These are phyloP conservation scores for Poecilobothrus nobilitatus DNA, from an alignment of 2,888 invertebrate genomes.

Conservation along the genomic window DNA sequence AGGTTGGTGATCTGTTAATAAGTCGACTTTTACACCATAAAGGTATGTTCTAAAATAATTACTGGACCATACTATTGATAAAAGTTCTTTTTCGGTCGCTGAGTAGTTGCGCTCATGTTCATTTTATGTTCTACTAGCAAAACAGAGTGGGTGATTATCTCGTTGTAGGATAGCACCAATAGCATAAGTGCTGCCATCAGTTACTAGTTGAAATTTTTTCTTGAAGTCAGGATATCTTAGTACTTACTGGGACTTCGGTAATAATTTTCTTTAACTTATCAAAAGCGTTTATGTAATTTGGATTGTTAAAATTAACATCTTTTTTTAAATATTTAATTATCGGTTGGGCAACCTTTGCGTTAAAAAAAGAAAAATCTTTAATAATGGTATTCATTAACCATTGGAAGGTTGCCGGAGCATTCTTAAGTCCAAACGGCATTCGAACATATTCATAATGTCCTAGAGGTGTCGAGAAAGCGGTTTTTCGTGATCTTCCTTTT, in stretches of 20 bases:
- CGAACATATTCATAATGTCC: too few relatives aligned
- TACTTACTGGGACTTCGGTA: constrained; percentile 2
- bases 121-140: constrained; percentile 10
- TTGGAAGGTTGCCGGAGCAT: too few relatives aligned
- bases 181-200: constrained; percentile 15
- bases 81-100: too few relatives aligned
- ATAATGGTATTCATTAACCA: too few relatives aligned
- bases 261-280: constrained; percentile 11
- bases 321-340: too few relatives aligned
- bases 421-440: too few relatives aligned
- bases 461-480: too few relatives aligned
- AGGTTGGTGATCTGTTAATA: constrained; percentile 23
- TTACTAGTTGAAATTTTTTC: constrained; percentile 14
- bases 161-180: constrained; percentile 11
- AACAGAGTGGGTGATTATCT: not conserved
- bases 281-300: constrained; percentile 9
- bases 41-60: constrained; percentile 33
- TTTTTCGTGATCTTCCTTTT: too few relatives aligned
- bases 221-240: constrained; percentile 16
- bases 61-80: constrained; percentile 8
- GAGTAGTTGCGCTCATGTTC: constrained; percentile 12
- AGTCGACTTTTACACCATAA: constrained; percentile 28
- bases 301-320: constrained; percentile 8
- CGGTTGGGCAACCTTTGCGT: constrained; percentile 18
- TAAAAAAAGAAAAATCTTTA: too few relatives aligned